Evolutionary conservation across 2,113 vertebrate species (phyloP).

Genomic region (Amphiprion percula): DNA sequence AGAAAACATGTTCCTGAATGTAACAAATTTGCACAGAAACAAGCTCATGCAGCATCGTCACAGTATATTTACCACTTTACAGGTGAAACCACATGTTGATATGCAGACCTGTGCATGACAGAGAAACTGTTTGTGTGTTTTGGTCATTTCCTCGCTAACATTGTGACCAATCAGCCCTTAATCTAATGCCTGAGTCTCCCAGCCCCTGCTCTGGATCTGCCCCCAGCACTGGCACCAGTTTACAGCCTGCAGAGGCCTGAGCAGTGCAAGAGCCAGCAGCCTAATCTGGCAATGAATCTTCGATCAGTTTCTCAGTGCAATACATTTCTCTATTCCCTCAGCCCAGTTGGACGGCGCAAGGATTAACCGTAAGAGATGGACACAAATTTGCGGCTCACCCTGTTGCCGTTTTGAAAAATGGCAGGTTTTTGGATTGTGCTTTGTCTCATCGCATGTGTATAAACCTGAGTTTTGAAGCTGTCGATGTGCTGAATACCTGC

Average conservation of each 20-base stretch:
- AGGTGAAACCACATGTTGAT: neutral
- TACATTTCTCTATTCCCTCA: constrained; percentile 33
- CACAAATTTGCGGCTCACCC: constrained; percentile 21
- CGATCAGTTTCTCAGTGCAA: constrained; percentile 17
- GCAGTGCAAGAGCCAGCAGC: constrained; percentile 12
- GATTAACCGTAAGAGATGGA: constrained; percentile 23
- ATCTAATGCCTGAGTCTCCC: constrained; percentile 23
- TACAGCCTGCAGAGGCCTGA: constrained; percentile 2
- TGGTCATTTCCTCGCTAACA: neutral
- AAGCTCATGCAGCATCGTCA: no score
- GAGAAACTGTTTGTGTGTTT: neutral
- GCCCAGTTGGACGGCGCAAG: constrained; percentile 36
- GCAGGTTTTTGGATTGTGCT: constrained; percentile 3
- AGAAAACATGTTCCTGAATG: no score
- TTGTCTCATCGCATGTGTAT: neutral
- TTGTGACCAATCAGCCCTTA: constrained; percentile 2
- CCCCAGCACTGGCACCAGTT: constrained; percentile 27
- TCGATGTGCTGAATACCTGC: neutral
- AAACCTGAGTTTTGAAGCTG: neutral
- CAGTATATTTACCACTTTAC: no score
- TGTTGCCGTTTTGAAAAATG: constrained; percentile 20
- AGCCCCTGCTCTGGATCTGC: constrained; percentile 21
- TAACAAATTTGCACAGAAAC: no score
- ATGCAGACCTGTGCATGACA: no score
- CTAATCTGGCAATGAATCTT: constrained; percentile 48